A percentile compares a stretch with the other conserved stretches of the same genome.
Evolutionary conservation across 2,113 vertebrate species (phyloP).

Genomic region (Oreochromis aureus): DNA sequence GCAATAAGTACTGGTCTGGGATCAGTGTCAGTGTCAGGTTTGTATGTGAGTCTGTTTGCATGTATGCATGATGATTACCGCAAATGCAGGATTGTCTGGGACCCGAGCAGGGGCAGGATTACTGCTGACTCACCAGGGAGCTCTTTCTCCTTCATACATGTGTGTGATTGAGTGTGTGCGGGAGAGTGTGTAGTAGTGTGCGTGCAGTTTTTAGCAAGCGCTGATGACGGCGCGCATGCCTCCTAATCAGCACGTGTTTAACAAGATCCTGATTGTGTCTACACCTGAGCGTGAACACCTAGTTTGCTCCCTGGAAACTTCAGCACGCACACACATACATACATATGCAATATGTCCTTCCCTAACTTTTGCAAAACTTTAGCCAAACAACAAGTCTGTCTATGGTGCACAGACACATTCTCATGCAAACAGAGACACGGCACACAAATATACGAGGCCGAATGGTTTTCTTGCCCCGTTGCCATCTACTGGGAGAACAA

Average conservation of each 20-base stretch:
- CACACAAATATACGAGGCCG: not conserved
- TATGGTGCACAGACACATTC: not conserved
- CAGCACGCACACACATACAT: not conserved
- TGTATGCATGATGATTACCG: not conserved
- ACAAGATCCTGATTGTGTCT: constrained; percentile 28
- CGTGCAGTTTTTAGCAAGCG: not conserved
- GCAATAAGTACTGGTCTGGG: constrained; percentile 11
- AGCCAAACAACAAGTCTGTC: not conserved
- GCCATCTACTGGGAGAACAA: not conserved
- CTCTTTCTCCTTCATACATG: not conserved
- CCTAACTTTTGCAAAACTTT: constrained; percentile 17
- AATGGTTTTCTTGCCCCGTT: not conserved
- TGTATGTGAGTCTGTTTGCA: not conserved
- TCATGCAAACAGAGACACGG: not conserved
- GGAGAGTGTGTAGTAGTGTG: not conserved
- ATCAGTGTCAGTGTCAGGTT: constrained; percentile 35
- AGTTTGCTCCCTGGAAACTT: not conserved
- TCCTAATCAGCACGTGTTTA: constrained; percentile 8
- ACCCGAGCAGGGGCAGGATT: constrained; percentile 20
- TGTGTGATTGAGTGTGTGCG: not conserved
- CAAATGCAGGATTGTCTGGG: constrained; percentile 5
- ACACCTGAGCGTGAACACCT: constrained; percentile 7
- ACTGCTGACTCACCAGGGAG: constrained; percentile 46
- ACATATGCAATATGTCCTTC: not conserved
- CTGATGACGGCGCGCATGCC: not conserved